These are phyloP conservation scores for Myoxocephalus aenaeus DNA, from an alignment of 2,797 vertebrate genomes.

Conservation along the genomic window DNA sequence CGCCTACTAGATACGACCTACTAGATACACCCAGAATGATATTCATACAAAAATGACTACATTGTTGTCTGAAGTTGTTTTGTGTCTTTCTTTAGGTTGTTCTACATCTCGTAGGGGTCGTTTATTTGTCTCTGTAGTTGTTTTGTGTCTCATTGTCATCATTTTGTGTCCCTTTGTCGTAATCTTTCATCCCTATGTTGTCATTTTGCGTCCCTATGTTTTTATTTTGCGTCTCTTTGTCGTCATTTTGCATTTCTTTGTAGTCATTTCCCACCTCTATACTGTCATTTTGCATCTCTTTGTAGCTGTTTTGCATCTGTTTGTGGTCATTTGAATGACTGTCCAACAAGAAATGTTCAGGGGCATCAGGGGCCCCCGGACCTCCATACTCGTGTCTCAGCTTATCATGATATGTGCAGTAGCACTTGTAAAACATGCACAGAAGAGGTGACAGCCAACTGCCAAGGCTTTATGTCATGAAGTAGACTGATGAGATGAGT, in stretches of 20 bases:
- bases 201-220: neutral
- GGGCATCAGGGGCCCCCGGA: neutral
- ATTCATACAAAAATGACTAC: neutral
- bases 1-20: too few species aligned
- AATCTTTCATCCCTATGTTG: neutral
- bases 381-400: neutral
- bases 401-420: neutral
- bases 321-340: slow-evolving; percentile 12
- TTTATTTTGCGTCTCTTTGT: neutral
- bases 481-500: slow-evolving; percentile 36
- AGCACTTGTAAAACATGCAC: slow-evolving; percentile 21
- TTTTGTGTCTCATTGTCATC: neutral
- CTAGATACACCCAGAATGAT: neutral
- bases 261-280: neutral
- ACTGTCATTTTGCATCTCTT: neutral
- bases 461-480: slow-evolving; percentile 30
- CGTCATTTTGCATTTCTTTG: neutral
- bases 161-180: neutral
- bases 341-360: neutral
- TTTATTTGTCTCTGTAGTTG: neutral
- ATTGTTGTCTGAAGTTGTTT: neutral
- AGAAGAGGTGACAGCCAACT: slow-evolving; percentile 20
- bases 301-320: neutral
- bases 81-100: neutral
- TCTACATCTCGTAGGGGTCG: neutral